phyloP scores from a whole-genome alignment of 1,140 invertebrate genomes.

The Drosophila nasuta region DNA sequence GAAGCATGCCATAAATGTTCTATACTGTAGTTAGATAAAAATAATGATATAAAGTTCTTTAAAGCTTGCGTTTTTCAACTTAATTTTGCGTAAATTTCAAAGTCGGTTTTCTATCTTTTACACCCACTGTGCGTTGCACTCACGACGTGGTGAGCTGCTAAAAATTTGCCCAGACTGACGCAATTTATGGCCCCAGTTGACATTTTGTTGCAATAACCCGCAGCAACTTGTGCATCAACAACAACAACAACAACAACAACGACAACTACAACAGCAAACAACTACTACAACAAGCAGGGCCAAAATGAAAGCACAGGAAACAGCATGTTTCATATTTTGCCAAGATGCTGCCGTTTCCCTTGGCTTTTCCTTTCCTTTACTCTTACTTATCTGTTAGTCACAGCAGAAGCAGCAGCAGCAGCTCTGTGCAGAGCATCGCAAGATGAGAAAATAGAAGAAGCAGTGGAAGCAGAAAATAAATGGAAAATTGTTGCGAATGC shows the following conservation, averaged over 20 bases:
- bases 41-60: no score
- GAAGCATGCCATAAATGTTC: no score
- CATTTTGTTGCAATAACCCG: slow-evolving; percentile 79
- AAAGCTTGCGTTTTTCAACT: not conserved
- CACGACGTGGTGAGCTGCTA: slow-evolving; percentile 26
- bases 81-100: not conserved
- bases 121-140: slow-evolving; percentile 11
- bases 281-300: slow-evolving; percentile 7
- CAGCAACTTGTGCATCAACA: slow-evolving; percentile 45
- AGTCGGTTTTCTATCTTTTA: not conserved
- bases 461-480: slow-evolving; percentile 49
- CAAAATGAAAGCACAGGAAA: slow-evolving; percentile 47
- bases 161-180: slow-evolving; percentile 75
- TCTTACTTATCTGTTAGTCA: slow-evolving; percentile 19
- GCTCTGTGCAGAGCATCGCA: no score
- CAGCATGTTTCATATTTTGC: slow-evolving; percentile 79
- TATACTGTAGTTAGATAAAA: no score
- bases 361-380: not conserved
- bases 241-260: not conserved
- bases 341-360: slow-evolving; percentile 51
- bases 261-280: slow-evolving; percentile 27
- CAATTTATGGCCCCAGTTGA: slow-evolving; percentile 79
- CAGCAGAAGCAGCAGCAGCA: not conserved
- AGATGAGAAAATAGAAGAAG: slow-evolving; percentile 24
- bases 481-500: slow-evolving; percentile 68